phyloP scores from a whole-genome alignment of 2,797 vertebrate species.

The Chromis chromis region DNA sequence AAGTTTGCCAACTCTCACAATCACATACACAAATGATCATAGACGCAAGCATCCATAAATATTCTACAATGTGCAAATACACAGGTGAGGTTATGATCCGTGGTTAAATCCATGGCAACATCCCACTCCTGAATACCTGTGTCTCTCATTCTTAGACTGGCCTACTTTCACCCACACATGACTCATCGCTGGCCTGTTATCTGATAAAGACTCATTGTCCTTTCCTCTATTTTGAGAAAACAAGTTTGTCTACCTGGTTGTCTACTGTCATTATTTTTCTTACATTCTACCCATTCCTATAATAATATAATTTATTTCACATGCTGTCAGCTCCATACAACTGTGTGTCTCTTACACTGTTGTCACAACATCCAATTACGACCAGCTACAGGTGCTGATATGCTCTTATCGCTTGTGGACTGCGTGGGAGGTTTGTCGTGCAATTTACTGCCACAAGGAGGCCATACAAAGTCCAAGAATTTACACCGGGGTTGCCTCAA shows the following conservation, averaged over 20 bases:
- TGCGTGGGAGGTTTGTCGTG: slow-evolving; percentile 74
- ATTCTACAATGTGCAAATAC: slow-evolving; percentile 8
- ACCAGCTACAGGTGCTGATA: slow-evolving; percentile 55
- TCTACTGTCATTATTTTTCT: slow-evolving; percentile 43
- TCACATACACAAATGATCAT: neutral
- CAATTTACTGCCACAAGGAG: slow-evolving; percentile 64
- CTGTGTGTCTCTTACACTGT: slow-evolving; percentile 21
- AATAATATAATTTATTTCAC: slow-evolving; percentile 1
- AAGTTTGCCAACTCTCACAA: slow-evolving; percentile 1
- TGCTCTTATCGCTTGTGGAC: slow-evolving; percentile 66
- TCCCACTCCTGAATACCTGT: slow-evolving; percentile 66
- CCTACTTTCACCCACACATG: slow-evolving; percentile 77
- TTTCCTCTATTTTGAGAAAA: slow-evolving; percentile 52
- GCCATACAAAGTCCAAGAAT: slow-evolving; percentile 76
- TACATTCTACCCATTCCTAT: slow-evolving; percentile 1
- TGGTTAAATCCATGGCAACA: slow-evolving; percentile 38
- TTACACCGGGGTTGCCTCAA: slow-evolving; percentile 27
- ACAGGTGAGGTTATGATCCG: slow-evolving; percentile 34
- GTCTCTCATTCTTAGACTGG: slow-evolving; percentile 57
- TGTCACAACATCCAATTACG: slow-evolving; percentile 53
- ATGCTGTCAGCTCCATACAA: neutral
- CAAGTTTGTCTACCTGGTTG: slow-evolving; percentile 44
- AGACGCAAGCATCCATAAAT: neutral
- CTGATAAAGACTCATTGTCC: slow-evolving; percentile 74
- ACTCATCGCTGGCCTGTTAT: slow-evolving; percentile 70